phyloP scores from a whole-genome alignment of 2,113 vertebrate genomes.

The Labrus mixtus region DNA sequence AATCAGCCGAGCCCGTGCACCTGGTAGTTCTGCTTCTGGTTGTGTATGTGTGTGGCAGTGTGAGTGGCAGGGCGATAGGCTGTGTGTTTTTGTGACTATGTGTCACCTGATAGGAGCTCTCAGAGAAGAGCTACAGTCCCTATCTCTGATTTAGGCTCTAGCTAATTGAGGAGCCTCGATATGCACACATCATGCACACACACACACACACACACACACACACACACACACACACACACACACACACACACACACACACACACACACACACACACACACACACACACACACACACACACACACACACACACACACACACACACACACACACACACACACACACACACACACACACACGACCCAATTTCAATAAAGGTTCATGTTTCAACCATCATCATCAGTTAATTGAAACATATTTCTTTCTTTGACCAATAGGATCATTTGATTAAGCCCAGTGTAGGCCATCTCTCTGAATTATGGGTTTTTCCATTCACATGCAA shows the following conservation, averaged over 20 bases:
- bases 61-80: constrained; percentile 8
- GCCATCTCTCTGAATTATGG: too few species aligned
- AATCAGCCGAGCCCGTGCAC: constrained; percentile 64
- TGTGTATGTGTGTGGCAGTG: constrained; percentile 2
- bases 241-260: not conserved
- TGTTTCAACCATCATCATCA: not conserved
- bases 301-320: not conserved
- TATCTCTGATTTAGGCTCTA: constrained; percentile 36
- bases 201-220: not conserved
- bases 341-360: not conserved
- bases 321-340: not conserved
- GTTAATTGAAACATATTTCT: not conserved
- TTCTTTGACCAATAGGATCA: not conserved
- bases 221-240: constrained; percentile 2
- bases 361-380: too few species aligned
- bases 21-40: constrained; percentile 27
- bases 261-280: not conserved
- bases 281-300: constrained; percentile 2
- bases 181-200: not conserved
- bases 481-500: not conserved
- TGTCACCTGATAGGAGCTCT: constrained; percentile 63
- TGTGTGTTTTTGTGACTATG: constrained; percentile 20
- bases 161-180: constrained; percentile 44
- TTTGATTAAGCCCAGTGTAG: too few species aligned
- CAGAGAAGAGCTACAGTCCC: constrained; percentile 25